phyloP scores from a whole-genome alignment of 2,113 vertebrate species.

The Osmerus eperlanus region DNA sequence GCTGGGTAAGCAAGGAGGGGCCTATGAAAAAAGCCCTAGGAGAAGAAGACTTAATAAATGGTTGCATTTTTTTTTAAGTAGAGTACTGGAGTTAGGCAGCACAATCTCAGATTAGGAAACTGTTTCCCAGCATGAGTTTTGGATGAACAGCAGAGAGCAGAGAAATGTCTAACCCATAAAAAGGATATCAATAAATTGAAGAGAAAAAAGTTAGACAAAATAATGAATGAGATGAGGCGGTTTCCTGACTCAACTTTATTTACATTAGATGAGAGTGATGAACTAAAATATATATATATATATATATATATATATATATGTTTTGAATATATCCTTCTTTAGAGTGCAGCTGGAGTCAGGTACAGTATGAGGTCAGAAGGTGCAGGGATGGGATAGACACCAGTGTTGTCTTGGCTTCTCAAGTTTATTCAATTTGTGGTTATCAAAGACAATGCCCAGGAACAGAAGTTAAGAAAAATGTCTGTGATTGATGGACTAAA shows the following conservation, averaged over 20 bases:
- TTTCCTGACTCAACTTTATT: too few relatives aligned
- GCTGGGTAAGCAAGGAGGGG: constrained; percentile 35
- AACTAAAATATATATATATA: too few relatives aligned
- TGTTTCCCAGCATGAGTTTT: too few relatives aligned
- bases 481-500: constrained; percentile 70
- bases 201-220: too few relatives aligned
- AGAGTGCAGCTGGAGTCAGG: constrained; percentile 39
- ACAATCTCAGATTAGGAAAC: too few relatives aligned
- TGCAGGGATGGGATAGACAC: background rate
- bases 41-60: constrained; percentile 36
- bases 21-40: constrained; percentile 56
- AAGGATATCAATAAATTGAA: too few relatives aligned
- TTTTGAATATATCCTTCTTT: constrained; percentile 2
- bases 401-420: constrained; percentile 64
- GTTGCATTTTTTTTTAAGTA: constrained; percentile 3
- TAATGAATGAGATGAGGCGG: background rate
- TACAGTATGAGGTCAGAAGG: constrained; percentile 6
- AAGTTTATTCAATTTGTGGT: constrained; percentile 80
- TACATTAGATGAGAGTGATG: too few relatives aligned
- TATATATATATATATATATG: too few relatives aligned
- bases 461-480: constrained; percentile 79
- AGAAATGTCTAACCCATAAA: constrained; percentile 19
- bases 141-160: constrained; percentile 12
- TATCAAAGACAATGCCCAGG: constrained; percentile 89
- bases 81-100: too few relatives aligned